These are phyloP conservation scores for Lagria hirta DNA, from an alignment of 2,888 invertebrate species.

Conservation along the genomic window DNA sequence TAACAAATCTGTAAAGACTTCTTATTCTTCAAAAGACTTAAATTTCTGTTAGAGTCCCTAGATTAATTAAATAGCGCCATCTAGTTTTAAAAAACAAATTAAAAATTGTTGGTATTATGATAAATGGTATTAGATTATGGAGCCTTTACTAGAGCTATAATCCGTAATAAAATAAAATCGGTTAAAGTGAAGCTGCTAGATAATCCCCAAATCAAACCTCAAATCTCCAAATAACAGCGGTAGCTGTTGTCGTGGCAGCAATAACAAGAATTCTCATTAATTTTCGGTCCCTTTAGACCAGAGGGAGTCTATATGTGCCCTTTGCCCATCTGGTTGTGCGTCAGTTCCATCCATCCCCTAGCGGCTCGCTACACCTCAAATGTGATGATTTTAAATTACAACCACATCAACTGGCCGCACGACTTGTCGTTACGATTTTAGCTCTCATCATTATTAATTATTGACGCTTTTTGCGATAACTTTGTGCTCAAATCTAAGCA, in stretches of 20 bases:
- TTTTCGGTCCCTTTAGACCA: conserved; percentile 38
- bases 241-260: conserved; percentile 40
- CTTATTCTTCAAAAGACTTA: no score
- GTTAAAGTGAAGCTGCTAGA: conserved; percentile 26
- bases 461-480: conserved; percentile 5
- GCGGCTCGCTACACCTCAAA: conserved; percentile 39
- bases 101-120: no score
- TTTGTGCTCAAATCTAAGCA: conserved; percentile 3
- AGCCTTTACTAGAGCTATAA: no score
- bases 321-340: conserved; percentile 37
- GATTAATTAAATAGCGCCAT: no score
- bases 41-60: no score
- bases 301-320: conserved; percentile 36
- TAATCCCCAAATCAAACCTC: conserved; percentile 45
- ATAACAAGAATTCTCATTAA: conserved; percentile 51
- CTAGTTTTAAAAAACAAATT: no score
- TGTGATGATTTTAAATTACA: conserved; percentile 49
- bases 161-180: conserved; percentile 26
- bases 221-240: conserved; percentile 42
- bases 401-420: conserved; percentile 38
- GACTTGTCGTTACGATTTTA: conserved; percentile 41
- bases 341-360: conserved; percentile 33
- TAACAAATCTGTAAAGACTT: no score
- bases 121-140: no score
- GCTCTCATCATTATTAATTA: conserved; percentile 16